phyloP scores from a whole-genome alignment of 2,113 vertebrate species.

The Thunnus thynnus region DNA sequence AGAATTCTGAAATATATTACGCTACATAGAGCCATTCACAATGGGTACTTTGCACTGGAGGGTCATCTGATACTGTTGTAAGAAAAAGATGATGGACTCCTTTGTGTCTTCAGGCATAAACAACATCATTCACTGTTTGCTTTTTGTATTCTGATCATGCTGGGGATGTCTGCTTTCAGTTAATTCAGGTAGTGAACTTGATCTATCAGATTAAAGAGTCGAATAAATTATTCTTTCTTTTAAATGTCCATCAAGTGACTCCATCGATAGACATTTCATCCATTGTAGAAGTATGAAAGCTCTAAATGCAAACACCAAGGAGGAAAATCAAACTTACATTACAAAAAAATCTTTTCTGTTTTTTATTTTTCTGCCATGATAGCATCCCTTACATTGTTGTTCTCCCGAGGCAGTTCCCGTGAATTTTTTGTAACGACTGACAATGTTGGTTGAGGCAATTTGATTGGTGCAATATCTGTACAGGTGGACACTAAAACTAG shows the following conservation, averaged over 20 bases:
- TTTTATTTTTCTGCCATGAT: too few relatives aligned
- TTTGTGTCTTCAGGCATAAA: conserved; percentile 40
- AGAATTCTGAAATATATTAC: conserved; percentile 13
- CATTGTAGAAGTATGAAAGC: neutral
- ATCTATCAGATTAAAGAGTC: neutral
- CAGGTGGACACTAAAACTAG: too few relatives aligned
- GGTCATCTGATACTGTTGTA: conserved; percentile 23
- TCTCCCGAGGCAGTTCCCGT: too few relatives aligned
- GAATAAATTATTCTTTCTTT: neutral
- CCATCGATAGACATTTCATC: neutral
- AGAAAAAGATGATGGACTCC: neutral
- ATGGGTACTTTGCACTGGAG: conserved; percentile 2
- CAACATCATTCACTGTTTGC: conserved; percentile 18
- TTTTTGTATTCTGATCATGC: neutral
- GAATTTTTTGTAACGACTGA: too few relatives aligned
- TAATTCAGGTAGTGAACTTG: neutral
- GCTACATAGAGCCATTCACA: neutral
- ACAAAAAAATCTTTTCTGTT: too few relatives aligned
- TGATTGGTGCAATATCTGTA: too few relatives aligned
- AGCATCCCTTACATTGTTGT: too few relatives aligned
- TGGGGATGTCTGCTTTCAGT: neutral
- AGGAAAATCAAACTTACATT: neutral
- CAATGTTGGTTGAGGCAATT: too few relatives aligned
- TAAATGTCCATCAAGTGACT: neutral
- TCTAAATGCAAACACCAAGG: neutral